Percentiles rank a stretch among this genome's conserved stretches.
Conservation (phyloP, 2,888 invertebrate genomes). For the Drosophila monieri region DNA sequence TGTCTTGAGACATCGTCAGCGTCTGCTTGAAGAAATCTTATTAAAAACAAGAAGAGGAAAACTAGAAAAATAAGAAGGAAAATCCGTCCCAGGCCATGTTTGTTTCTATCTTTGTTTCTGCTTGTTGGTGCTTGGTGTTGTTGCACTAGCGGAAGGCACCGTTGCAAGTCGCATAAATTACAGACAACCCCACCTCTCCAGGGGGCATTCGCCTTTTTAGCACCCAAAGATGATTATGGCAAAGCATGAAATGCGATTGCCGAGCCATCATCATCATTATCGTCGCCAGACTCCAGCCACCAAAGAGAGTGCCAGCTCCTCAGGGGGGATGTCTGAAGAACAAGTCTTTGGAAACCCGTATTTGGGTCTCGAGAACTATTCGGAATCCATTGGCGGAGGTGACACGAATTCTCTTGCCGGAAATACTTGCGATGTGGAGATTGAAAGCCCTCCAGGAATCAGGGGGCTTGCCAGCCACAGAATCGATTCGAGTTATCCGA, state of each 20-base stretch:
- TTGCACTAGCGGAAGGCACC: slow-evolving; percentile 74
- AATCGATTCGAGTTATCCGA: slow-evolving; percentile 14
- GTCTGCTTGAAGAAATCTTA: slow-evolving; percentile 77
- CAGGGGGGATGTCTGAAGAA: slow-evolving; percentile 39
- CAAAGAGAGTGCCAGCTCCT: slow-evolving; percentile 55
- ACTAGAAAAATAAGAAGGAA: slow-evolving; percentile 50
- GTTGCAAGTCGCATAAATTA: slow-evolving; percentile 79
- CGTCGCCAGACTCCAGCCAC: slow-evolving; percentile 17
- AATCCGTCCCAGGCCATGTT: slow-evolving; percentile 65
- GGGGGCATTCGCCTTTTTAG: slow-evolving; percentile 78
- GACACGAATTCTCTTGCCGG: too few relatives aligned
- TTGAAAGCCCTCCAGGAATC: not conserved
- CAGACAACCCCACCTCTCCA: slow-evolving; percentile 43
- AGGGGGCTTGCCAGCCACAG: not conserved
- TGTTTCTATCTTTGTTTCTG: slow-evolving; percentile 37
- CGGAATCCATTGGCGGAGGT: too few relatives aligned
- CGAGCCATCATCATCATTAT: slow-evolving; percentile 48
- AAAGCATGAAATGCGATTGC: slow-evolving; percentile 71
- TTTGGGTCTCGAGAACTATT: slow-evolving; percentile 29
- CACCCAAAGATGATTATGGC: slow-evolving; percentile 62
- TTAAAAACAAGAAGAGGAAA: slow-evolving; percentile 59
- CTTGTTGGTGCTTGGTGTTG: slow-evolving; percentile 41
- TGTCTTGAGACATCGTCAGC: slow-evolving; percentile 72
- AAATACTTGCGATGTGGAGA: too few relatives aligned
- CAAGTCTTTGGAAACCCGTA: not conserved